These are phyloP conservation scores for Agriotes lineatus DNA, from an alignment of 2,888 invertebrate species.

Conservation along the genomic window DNA sequence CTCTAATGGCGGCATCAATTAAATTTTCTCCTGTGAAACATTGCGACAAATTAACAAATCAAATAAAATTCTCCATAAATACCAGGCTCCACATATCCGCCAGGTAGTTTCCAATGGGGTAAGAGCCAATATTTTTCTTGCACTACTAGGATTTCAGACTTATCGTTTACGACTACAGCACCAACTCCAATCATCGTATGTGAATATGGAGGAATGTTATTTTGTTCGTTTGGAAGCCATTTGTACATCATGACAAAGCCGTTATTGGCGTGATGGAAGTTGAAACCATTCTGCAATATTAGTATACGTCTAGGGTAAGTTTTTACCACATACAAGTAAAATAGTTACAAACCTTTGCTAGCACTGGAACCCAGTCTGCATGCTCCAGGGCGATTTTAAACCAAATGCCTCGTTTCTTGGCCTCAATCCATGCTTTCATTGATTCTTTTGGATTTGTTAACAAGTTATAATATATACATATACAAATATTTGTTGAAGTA, in stretches of 20 bases:
- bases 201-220: conserved; percentile 80
- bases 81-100: conserved; percentile 91
- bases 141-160: conserved; percentile 83
- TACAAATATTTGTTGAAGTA: too few relatives aligned
- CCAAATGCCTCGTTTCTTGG: conserved; percentile 82
- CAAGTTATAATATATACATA: too few relatives aligned
- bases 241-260: conserved; percentile 84
- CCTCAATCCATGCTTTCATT: conserved; percentile 74
- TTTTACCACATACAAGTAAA: too few relatives aligned
- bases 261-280: conserved; percentile 87
- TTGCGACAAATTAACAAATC: conserved; percentile 5
- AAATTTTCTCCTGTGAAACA: conserved; percentile 81
- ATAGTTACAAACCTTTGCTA: conserved; percentile 78
- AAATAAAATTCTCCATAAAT: too few relatives aligned
- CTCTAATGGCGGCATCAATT: conserved; percentile 83
- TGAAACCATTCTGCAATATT: conserved; percentile 78
- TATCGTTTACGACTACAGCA: conserved; percentile 85
- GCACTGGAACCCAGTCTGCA: conserved; percentile 80
- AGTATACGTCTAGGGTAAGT: too few relatives aligned
- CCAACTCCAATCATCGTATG: conserved; percentile 89
- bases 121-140: conserved; percentile 73
- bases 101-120: conserved; percentile 86
- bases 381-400: conserved; percentile 80
- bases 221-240: conserved; percentile 77
- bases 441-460: too few relatives aligned